Base-by-base conservation (phyloP, 2,888 invertebrate genomes). In the Microdon myrmicae region DNA sequence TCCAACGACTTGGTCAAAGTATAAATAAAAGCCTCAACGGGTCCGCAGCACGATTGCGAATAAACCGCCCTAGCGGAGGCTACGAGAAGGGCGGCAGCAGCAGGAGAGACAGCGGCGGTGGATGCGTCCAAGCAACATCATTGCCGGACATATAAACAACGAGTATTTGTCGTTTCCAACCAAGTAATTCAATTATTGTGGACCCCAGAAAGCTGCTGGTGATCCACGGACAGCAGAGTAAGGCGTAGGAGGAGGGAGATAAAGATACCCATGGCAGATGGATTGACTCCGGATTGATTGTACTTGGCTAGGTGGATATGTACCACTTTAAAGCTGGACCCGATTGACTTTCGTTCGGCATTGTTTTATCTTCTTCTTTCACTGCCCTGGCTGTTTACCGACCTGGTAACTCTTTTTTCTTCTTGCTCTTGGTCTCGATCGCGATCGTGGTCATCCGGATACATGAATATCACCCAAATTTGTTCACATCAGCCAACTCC, bases 81-180 rank as follows among this genome's bases (percentile, higher is more conserved):
- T n/a, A n/a, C n/a, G n/a, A n/a, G n/a, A n/a, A n/a, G n/a, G n/a
- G n/a, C n/a, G n/a, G n/a, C n/a, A n/a, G 51, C 35, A 56, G 56
- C 56, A 64, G 37, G 58, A 58, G 58, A 43, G 31, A 20, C 31
- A 12, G 22, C 34, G 39, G 20, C 23, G 44, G 39, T 37, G 23
- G 51, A 26, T 26, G 35, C n/a, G 31, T 9, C 56, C 31, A 29
- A 49, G 56, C 58, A 67, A 59, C 58, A 64, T 56, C 67, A 44
- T 48, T 44, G 55, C 69, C 68, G 69, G 68, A 67, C 69, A 66
- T 67, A 68, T 68, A 69, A 69, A 69, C 68, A 68, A 68, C 59
- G 56, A 67, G 60, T 67, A 68, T 68, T 69, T 68, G 69, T 69
- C 69, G 69, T 69, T 68, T 53, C 37, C 58, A 67, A 67, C 61